Percentiles rank a stretch among this genome's conserved stretches.
These are phyloP conservation scores for Australoheros facetus DNA, from an alignment of 2,797 vertebrate species.

Conservation along the genomic window DNA sequence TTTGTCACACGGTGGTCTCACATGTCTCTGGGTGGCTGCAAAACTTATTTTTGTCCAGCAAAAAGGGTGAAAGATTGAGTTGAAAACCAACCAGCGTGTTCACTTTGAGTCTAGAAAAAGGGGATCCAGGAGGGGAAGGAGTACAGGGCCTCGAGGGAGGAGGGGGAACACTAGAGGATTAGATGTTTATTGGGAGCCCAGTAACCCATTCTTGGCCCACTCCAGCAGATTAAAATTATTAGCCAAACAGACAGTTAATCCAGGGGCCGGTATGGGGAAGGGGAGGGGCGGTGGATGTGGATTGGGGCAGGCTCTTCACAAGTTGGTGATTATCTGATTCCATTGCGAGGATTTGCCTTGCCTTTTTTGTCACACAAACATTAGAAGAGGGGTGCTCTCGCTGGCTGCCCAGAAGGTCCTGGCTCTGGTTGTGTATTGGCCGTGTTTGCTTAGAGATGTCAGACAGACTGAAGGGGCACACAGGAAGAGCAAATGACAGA, in stretches of 20 bases:
- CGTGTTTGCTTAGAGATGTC: conserved; percentile 82
- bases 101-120: conserved; percentile 6
- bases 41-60: conserved; percentile 26
- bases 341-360: conserved; percentile 86
- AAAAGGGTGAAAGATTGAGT: neutral
- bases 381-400: conserved; percentile 80
- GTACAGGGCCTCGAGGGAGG: conserved; percentile 5
- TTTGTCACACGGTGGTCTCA: conserved; percentile 58
- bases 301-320: conserved; percentile 90
- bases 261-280: conserved; percentile 57
- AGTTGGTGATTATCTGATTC: conserved; percentile 87
- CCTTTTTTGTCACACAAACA: conserved; percentile 91
- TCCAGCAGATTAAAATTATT: conserved; percentile 88
- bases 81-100: neutral
- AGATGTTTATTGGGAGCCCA: conserved; percentile 87
- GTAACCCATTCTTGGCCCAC: conserved; percentile 75
- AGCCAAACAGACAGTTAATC: conserved; percentile 86
- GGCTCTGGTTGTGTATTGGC: conserved; percentile 87
- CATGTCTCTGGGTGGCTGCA: conserved; percentile 49
- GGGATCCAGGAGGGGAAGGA: neutral
- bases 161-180: conserved; percentile 43
- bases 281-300: conserved; percentile 82
- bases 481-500: conserved; percentile 84
- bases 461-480: conserved; percentile 83
- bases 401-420: conserved; percentile 78